Evolutionary conservation across 1,140 invertebrate genomes (phyloP).

Genomic region (Drosophila punjabiensis): DNA sequence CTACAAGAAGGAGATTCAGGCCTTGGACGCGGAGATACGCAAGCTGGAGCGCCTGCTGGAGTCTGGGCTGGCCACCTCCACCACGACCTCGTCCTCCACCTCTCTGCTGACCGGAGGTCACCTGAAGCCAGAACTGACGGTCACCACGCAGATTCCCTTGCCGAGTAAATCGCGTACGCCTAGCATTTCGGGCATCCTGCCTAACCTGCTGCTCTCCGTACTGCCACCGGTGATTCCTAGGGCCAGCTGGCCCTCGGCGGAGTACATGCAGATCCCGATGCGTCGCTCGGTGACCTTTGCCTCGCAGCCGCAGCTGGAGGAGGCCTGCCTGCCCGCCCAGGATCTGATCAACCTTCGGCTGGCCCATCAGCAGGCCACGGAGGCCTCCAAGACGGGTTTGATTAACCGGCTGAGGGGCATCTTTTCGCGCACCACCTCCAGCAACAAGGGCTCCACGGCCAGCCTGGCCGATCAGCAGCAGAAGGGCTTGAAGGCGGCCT

Average conservation of each 20-base stretch:
- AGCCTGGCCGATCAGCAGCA: slow-evolving; percentile 87
- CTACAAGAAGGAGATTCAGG: slow-evolving; percentile 93
- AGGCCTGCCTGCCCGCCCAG: slow-evolving; percentile 85
- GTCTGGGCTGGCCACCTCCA: slow-evolving; percentile 86
- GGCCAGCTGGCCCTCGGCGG: slow-evolving; percentile 91
- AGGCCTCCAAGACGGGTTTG: slow-evolving; percentile 86
- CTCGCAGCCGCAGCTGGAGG: slow-evolving; percentile 89
- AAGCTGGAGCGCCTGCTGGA: slow-evolving; percentile 90
- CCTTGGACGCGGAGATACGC: slow-evolving; percentile 92
- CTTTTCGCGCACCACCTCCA: slow-evolving; percentile 76
- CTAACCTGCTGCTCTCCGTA: slow-evolving; percentile 89
- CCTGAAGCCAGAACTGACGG: slow-evolving; percentile 85
- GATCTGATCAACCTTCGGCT: slow-evolving; percentile 87
- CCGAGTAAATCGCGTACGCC: slow-evolving; percentile 86
- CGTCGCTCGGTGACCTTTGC: slow-evolving; percentile 87
- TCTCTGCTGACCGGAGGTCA: slow-evolving; percentile 86
- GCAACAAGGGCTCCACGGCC: slow-evolving; percentile 86
- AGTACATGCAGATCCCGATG: slow-evolving; percentile 87
- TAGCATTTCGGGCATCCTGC: slow-evolving; percentile 89
- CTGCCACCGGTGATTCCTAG: slow-evolving; percentile 90
- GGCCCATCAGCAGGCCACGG: slow-evolving; percentile 86
- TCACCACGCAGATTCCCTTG: slow-evolving; percentile 51
- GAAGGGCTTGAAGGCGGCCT: slow-evolving; percentile 88
- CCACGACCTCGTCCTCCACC: slow-evolving; percentile 87
- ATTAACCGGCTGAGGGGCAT: slow-evolving; percentile 86